phyloP scores from a whole-genome alignment of 1,140 invertebrate genomes.

The Cheumatopsyche charites region DNA sequence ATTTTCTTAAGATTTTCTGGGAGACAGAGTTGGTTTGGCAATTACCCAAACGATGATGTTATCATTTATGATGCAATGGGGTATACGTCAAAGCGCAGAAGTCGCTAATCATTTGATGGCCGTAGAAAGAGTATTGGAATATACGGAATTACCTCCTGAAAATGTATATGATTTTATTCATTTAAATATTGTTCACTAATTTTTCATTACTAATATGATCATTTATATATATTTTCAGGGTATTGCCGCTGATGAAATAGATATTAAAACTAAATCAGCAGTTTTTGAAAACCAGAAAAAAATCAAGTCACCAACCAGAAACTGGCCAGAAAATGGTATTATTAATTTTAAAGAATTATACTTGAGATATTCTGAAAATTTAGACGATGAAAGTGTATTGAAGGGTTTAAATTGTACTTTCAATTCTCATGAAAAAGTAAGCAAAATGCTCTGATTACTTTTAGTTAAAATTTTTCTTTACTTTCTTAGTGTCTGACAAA shows the following conservation, averaged over 20 bases:
- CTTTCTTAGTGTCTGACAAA: no score
- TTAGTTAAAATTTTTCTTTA: no score
- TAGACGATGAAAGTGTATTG: conserved; percentile 65
- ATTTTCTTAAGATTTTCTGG: conserved; percentile 54
- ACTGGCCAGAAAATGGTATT: conserved; percentile 71
- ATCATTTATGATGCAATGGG: conserved; percentile 83
- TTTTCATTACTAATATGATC: no score
- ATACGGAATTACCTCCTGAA: conserved; percentile 68
- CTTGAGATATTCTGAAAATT: conserved; percentile 59
- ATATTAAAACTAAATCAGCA: conserved; percentile 68
- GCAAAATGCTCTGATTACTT: no score
- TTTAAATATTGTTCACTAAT: no score
- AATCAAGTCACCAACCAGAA: conserved; percentile 61
- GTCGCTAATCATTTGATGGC: conserved; percentile 81
- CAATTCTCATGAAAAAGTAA: conserved; percentile 66
- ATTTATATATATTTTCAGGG: conserved; percentile 44
- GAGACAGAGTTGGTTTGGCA: conserved; percentile 78
- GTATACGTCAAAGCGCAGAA: conserved; percentile 79
- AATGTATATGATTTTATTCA: conserved; percentile 56
- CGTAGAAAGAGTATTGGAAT: conserved; percentile 80
- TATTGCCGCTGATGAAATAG: conserved; percentile 53
- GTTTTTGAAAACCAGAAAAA: conserved; percentile 73
- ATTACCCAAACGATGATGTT: conserved; percentile 83
- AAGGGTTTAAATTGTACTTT: conserved; percentile 66
- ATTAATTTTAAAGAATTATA: conserved; percentile 68